Evolutionary conservation across 2,888 invertebrate species (phyloP), one percentile per base, ranked within the genome.

Genomic region (Geotrupes spiniger): DNA sequence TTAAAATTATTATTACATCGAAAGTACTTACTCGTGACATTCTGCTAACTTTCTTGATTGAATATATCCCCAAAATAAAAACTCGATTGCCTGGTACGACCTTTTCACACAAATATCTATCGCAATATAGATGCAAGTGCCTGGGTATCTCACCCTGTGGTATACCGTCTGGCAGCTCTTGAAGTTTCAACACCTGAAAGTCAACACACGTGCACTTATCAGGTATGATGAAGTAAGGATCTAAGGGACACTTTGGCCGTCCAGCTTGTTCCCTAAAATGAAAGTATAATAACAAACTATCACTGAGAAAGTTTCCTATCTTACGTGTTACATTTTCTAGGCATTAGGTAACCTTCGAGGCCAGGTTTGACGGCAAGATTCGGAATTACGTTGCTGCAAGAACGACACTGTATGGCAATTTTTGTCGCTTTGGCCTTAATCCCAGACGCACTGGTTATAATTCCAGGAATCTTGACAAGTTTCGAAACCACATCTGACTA

Each of bases 121-220:
- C 99, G 65, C 91, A 91, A 71, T 92, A 99, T 4, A 99, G 78
- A 57, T 92, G 90, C 62, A 99, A 76, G 72, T 99, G 98, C 0
- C 99, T 82, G 0, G 99, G 98, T 80, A 99, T 91, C 77, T 99
- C 99, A 36, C 99, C 98, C 66, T 97, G 95, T 0, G 95, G 95
- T 49, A 93, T 87, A 54, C 83, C 85, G 70, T 99, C 98, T 0
- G 96, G 95, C 12, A 92, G 76, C 74, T 99, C 99, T 80, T 99
- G 98, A 8, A 98, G 74, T 72, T 97, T 99, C n/a, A 99, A 72
- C 0, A 91, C 87, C 83, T 99, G 99, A 69, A 93, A 99, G 75
- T 99, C 98, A 15, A 98, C 92, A 72, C 98, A 99, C 59, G 85
- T 82, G 73, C 98, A 98, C 74, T 95, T 96, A 70, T 99, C 98